Base-by-base conservation (phyloP, 2,113 vertebrate genomes). In the Muscicapa adusta region DNA sequence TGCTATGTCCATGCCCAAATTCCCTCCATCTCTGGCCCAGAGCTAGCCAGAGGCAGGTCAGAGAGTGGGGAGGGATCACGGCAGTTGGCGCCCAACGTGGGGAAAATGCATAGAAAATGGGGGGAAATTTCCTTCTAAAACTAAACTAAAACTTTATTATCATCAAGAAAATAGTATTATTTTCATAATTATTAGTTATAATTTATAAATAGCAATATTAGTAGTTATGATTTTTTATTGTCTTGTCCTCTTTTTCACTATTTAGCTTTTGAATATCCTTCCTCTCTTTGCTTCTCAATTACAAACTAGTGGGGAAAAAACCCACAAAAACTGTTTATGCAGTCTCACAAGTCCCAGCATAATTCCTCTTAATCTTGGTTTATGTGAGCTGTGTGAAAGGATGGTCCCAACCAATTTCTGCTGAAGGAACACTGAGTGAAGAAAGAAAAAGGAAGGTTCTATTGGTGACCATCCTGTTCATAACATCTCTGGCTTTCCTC, bases 311-410 rank as follows among this genome's bases (percentile, higher is more conserved):
- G 12, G 9, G 2, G 10, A 17, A 34, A 62, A 79, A 18, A 0
- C 0, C 5, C 3, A 0, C 6, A 22, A 26, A 42, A 84, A 28
- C 5, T 34, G 4, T 66, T 80, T 22, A 18, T 43, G 16, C 33
- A 53, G 29, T 40, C 6, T 75, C 28, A 62, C 12, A 71, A 25
- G 6, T 82, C 19, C 29, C 34, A 82, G 3, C 6, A 25, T 13
- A 57, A 53, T 17, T 23, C 16, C n/a, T 84, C 17, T 77, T 62
- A 40, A 38, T 71, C 18, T 82, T 75, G 51, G 25, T 1, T 82
- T 29, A 58, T 12, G 7, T n/a, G 50, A 58, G 5, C 33, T 40
- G 15, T 74, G 34, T 51, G 38, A 82, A 91, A 63, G 10, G 12
- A 34, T 0, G 3, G 24, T 45, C 18, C 16, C 66, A 63, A 45